These are phyloP conservation scores for Rhinatrema bivittatum DNA, from an alignment of 2,797 vertebrate genomes.

Conservation along the genomic window DNA sequence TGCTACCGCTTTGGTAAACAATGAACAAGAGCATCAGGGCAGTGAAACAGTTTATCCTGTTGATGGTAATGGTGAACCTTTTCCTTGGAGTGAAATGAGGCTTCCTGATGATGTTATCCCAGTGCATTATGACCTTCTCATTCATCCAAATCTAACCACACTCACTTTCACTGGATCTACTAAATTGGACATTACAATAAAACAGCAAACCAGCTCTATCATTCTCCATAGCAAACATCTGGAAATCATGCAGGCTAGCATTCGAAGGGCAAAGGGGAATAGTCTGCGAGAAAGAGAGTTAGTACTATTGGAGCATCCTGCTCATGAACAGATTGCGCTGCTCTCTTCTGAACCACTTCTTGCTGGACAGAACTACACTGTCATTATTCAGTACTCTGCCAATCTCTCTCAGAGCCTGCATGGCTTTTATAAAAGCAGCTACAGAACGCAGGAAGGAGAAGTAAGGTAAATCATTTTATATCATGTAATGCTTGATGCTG, in stretches of 20 bases:
- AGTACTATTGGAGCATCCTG: conserved; percentile 57
- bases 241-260: conserved; percentile 43
- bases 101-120: conserved; percentile 66
- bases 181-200: conserved; percentile 59
- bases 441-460: conserved; percentile 68
- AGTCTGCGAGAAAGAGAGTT: conserved; percentile 5
- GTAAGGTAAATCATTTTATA: conserved; percentile 54
- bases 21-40: too few relatives aligned
- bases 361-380: conserved; percentile 52
- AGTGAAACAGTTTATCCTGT: conserved; percentile 12
- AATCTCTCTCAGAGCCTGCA: conserved; percentile 74
- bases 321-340: conserved; percentile 72
- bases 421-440: conserved; percentile 87
- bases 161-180: conserved; percentile 61
- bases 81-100: conserved; percentile 75
- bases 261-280: conserved; percentile 34
- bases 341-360: conserved; percentile 42
- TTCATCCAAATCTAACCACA: conserved; percentile 82
- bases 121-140: conserved; percentile 67
- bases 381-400: conserved; percentile 63
- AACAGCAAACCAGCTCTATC: conserved; percentile 50
- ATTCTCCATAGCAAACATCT: conserved; percentile 73
- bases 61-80: conserved; percentile 47
- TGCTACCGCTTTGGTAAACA: too few relatives aligned
- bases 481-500: neutral